These are phyloP conservation scores for Zosterops lateralis DNA, from an alignment of 2,113 vertebrate species.

Conservation along the genomic window DNA sequence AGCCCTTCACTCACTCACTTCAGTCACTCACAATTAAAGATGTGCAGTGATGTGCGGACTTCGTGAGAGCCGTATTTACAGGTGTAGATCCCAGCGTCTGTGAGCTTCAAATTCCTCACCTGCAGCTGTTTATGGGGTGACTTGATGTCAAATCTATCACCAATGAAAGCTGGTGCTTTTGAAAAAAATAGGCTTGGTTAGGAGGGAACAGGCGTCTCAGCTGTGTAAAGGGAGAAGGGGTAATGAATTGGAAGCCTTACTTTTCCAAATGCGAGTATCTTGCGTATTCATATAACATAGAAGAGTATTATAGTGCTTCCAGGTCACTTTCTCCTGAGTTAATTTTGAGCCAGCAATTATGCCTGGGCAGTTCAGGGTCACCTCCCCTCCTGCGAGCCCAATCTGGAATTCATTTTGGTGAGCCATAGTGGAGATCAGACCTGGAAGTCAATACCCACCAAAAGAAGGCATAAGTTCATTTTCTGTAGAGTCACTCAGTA, in stretches of 20 bases:
- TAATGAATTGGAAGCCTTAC: conserved; percentile 2
- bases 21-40: conserved; percentile 63
- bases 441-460: conserved; percentile 23
- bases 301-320: not conserved
- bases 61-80: not conserved
- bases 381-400: not conserved
- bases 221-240: not conserved
- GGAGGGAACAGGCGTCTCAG: not conserved
- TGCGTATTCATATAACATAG: not conserved
- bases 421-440: not conserved
- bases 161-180: not conserved
- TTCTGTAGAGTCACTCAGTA: not conserved
- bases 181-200: not conserved
- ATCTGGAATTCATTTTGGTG: not conserved
- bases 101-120: not conserved
- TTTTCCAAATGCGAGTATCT: not conserved
- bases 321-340: rapidly evolving
- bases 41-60: not conserved
- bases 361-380: conserved; percentile 1
- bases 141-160: rapidly evolving
- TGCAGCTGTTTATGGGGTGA: not conserved
- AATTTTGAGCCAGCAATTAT: rapidly evolving
- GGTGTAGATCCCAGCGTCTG: conserved; percentile 32
- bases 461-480: not conserved
- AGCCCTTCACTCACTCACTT: conserved; percentile 46